These are phyloP conservation scores for Phenganax subtilis DNA, from an alignment of 92 coral and sea anemone species.

Conservation along the genomic window DNA sequence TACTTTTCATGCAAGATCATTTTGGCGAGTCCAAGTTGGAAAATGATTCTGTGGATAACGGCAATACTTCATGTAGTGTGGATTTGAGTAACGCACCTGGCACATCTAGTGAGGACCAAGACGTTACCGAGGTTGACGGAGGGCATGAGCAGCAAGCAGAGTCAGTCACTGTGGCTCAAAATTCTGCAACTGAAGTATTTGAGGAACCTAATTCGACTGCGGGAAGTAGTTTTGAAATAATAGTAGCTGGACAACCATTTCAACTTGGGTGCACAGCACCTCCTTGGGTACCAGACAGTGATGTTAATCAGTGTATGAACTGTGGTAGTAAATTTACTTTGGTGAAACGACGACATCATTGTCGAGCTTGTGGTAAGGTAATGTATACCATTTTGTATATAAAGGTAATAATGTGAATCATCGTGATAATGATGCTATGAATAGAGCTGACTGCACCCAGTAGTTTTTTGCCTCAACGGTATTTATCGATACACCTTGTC, in stretches of 20 bases:
- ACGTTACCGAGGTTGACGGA: not conserved
- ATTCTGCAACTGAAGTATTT: constrained; percentile 20
- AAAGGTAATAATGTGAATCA: not conserved
- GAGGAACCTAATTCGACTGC: not conserved
- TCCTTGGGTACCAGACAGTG: constrained; percentile 90
- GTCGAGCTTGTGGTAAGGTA: constrained; percentile 99
- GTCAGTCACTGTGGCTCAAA: constrained; percentile 27
- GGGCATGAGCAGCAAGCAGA: not conserved
- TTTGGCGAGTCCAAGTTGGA: constrained; percentile 7
- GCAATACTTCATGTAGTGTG: not conserved
- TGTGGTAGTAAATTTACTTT: constrained; percentile 79
- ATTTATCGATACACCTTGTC: too few relatives aligned
- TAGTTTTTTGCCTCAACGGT: too few relatives aligned
- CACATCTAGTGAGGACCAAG: not conserved
- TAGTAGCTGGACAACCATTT: constrained; percentile 23
- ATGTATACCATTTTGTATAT: not conserved
- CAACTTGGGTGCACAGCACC: constrained; percentile 89
- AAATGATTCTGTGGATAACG: not conserved
- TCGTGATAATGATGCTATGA: not conserved
- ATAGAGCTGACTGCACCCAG: not conserved
- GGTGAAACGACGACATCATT: constrained; percentile 83
- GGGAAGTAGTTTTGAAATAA: constrained; percentile 8
- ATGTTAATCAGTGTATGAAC: constrained; percentile 82
- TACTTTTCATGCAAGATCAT: constrained; percentile 30
- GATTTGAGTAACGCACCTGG: not conserved